Evolutionary conservation across 1,140 invertebrate genomes (phyloP).

Genomic region (Acromyrmex echinatior): DNA sequence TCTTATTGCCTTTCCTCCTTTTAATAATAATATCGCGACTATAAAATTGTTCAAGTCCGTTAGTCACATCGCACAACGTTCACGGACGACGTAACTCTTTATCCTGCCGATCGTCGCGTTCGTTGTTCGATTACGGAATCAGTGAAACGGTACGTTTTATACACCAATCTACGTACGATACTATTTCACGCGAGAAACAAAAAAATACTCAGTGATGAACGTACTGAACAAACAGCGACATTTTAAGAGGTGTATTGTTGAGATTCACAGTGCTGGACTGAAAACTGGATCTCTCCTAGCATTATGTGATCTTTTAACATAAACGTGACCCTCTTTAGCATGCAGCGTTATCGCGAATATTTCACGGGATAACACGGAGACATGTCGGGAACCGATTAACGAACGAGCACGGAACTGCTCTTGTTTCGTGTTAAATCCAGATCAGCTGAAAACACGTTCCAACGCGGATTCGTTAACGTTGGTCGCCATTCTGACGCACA

Average conservation of each 20-base stretch:
- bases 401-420: constrained; percentile 23
- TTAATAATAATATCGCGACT: constrained; percentile 62
- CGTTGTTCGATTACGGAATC: constrained; percentile 12
- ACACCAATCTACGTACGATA: background rate
- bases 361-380: constrained; percentile 31
- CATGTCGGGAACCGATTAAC: constrained; percentile 46
- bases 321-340: constrained; percentile 41
- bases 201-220: background rate
- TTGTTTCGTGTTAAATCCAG: constrained; percentile 47
- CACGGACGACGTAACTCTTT: constrained; percentile 8
- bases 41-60: constrained; percentile 58
- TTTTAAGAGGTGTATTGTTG: constrained; percentile 24
- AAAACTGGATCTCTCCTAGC: constrained; percentile 16
- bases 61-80: constrained; percentile 49
- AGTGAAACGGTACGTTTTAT: background rate
- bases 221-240: background rate
- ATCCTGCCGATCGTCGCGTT: background rate
- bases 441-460: constrained; percentile 44
- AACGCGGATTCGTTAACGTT: constrained; percentile 38
- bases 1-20: background rate
- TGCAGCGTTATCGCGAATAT: constrained; percentile 35
- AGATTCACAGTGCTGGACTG: constrained; percentile 6
- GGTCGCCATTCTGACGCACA: background rate
- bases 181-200: background rate
- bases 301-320: constrained; percentile 16